These are phyloP conservation scores for Enteromius unitaeniatus DNA, from an alignment of 2,797 vertebrate genomes.

Conservation along the genomic window DNA sequence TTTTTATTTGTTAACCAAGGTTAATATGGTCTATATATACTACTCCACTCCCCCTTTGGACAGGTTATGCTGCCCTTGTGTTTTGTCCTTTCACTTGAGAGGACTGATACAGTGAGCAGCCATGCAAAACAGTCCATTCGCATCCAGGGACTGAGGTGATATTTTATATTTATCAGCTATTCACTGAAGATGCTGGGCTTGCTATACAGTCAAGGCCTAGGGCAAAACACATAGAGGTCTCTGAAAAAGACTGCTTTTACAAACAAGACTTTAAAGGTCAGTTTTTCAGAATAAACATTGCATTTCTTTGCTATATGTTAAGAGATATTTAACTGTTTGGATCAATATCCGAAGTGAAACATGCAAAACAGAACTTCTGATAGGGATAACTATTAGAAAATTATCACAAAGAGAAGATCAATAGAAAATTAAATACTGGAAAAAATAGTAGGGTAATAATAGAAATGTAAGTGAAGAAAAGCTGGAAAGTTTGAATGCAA, in stretches of 20 bases:
- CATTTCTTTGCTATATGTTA: background rate
- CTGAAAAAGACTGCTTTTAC: slow-evolving; percentile 7
- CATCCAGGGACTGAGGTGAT: slow-evolving; percentile 66
- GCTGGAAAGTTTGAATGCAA: background rate
- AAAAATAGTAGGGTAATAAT: background rate
- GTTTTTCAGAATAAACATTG: background rate
- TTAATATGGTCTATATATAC: background rate
- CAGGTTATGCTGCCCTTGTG: slow-evolving; percentile 68
- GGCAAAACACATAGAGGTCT: slow-evolving; percentile 42
- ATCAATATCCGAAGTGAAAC: background rate
- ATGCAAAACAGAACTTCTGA: background rate
- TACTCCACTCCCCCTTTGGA: slow-evolving; percentile 49
- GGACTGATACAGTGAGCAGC: slow-evolving; percentile 71
- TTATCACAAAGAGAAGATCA: background rate
- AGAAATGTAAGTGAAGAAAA: background rate
- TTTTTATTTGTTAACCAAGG: background rate
- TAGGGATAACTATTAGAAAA: background rate
- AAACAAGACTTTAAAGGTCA: slow-evolving; percentile 34
- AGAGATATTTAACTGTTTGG: background rate
- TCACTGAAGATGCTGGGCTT: slow-evolving; percentile 72
- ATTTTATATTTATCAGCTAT: slow-evolving; percentile 76
- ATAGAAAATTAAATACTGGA: background rate
- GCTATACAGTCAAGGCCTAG: slow-evolving; percentile 65
- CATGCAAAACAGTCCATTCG: slow-evolving; percentile 69
- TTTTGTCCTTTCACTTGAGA: slow-evolving; percentile 72